A percentile compares a stretch with the other conserved stretches of the same genome.
These are phyloP conservation scores for Scomberomorus guttatus DNA, from an alignment of 2,797 vertebrate genomes.

Conservation along the genomic window DNA sequence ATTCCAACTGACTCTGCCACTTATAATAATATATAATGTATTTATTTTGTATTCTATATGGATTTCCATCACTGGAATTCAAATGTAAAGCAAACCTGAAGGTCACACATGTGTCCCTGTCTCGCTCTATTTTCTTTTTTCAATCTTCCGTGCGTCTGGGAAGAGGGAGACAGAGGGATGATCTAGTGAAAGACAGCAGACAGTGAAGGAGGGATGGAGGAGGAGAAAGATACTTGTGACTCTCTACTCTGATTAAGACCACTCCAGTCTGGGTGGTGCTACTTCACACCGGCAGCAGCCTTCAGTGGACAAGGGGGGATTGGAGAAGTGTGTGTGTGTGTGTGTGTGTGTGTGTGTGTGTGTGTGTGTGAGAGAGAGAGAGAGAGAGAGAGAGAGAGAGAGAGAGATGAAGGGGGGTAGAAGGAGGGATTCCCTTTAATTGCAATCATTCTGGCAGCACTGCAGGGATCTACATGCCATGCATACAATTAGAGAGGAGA, in stretches of 20 bases:
- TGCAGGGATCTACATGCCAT: slow-evolving; percentile 79
- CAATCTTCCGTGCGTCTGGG: slow-evolving; percentile 2
- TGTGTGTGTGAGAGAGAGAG: neutral
- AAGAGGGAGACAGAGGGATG: neutral
- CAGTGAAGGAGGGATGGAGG: slow-evolving; percentile 42
- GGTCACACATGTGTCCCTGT: slow-evolving; percentile 10
- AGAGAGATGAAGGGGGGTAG: slow-evolving; percentile 43
- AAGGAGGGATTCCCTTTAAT: slow-evolving; percentile 85
- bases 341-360: slow-evolving; percentile 5
- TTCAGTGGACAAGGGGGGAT: slow-evolving; percentile 46
- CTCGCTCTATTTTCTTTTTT: slow-evolving; percentile 16
- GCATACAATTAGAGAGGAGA: slow-evolving; percentile 75
- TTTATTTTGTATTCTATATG: slow-evolving; percentile 3
- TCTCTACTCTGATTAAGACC: slow-evolving; percentile 82
- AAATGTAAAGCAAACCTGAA: slow-evolving; percentile 47
- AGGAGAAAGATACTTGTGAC: slow-evolving; percentile 60
- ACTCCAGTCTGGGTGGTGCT: slow-evolving; percentile 72
- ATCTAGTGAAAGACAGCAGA: slow-evolving; percentile 35
- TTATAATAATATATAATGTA: slow-evolving; percentile 6
- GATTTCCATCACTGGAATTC: slow-evolving; percentile 17
- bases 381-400: neutral
- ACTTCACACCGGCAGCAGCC: slow-evolving; percentile 62
- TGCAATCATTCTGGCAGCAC: slow-evolving; percentile 85
- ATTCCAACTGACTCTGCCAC: neutral
- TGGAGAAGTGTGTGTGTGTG: slow-evolving; percentile 40